Percentiles rank a stretch among this genome's conserved stretches.
Evolutionary conservation across 2,797 vertebrate genomes (phyloP).

Genomic region (Sebastiscus albofasciatus): DNA sequence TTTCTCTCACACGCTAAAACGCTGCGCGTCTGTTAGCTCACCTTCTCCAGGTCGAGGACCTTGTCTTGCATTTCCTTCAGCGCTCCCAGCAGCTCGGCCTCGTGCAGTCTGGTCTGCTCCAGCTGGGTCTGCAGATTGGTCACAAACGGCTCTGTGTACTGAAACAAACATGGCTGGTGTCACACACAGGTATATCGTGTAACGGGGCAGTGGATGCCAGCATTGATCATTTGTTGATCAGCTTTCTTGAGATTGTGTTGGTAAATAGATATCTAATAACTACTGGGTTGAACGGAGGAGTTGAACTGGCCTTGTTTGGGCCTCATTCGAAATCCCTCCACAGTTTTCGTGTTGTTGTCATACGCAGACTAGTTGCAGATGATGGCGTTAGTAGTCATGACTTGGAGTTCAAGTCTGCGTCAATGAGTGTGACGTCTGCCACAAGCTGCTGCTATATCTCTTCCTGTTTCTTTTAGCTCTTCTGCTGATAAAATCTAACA

Average conservation of each 20-base stretch:
- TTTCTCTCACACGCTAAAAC: neutral
- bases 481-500: neutral
- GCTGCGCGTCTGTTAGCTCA: constrained; percentile 33
- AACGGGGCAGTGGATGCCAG: neutral
- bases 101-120: constrained; percentile 90
- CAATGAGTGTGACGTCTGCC: neutral
- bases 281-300: neutral
- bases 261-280: neutral
- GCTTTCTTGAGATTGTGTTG: neutral
- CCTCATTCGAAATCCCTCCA: neutral
- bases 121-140: constrained; percentile 89
- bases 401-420: neutral
- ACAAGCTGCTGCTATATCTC: neutral
- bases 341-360: neutral
- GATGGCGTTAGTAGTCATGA: neutral
- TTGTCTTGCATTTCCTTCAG: constrained; percentile 97
- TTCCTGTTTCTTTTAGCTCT: neutral
- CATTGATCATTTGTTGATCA: neutral
- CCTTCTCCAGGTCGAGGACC: constrained; percentile 95
- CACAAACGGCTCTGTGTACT: constrained; percentile 90
- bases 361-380: neutral
- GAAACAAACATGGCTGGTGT: constrained; percentile 32
- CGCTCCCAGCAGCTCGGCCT: constrained; percentile 89
- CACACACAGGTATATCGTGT: neutral
- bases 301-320: neutral